phyloP scores from a whole-genome alignment of 2,113 vertebrate genomes.

The Trogon surrucura region DNA sequence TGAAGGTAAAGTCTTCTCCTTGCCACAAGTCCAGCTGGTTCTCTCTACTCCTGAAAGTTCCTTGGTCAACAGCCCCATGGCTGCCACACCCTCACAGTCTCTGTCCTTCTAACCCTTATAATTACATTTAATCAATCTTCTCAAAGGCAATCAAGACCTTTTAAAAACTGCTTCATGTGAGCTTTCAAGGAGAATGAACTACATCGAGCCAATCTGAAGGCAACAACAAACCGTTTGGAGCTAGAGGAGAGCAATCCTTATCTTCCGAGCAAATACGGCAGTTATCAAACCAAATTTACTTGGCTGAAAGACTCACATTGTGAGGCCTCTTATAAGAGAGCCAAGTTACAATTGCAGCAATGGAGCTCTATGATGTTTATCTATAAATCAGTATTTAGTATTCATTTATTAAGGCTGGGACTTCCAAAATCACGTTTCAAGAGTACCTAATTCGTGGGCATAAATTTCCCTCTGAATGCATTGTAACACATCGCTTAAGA shows the following conservation, averaged over 20 bases:
- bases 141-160: not conserved
- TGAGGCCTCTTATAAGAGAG: not conserved
- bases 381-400: not conserved
- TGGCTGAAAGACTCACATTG: constrained; percentile 4
- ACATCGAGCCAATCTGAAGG: not conserved
- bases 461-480: not conserved
- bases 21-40: not conserved
- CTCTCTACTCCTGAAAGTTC: not conserved
- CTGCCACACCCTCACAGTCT: not conserved
- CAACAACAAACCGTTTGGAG: not conserved
- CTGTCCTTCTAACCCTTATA: not conserved
- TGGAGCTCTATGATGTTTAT: not conserved
- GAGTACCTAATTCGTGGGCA: not conserved
- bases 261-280: not conserved
- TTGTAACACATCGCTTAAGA: not conserved
- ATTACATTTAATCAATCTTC: not conserved
- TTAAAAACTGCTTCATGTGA: not conserved
- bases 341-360: not conserved
- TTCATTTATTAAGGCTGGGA: not conserved
- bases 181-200: not conserved
- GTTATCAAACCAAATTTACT: constrained; percentile 4
- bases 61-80: not conserved
- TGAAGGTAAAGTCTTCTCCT: not conserved
- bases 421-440: not conserved
- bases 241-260: not conserved